phyloP scores from a whole-genome alignment of 1,140 invertebrate genomes.

The Matsumurasca onukii region DNA sequence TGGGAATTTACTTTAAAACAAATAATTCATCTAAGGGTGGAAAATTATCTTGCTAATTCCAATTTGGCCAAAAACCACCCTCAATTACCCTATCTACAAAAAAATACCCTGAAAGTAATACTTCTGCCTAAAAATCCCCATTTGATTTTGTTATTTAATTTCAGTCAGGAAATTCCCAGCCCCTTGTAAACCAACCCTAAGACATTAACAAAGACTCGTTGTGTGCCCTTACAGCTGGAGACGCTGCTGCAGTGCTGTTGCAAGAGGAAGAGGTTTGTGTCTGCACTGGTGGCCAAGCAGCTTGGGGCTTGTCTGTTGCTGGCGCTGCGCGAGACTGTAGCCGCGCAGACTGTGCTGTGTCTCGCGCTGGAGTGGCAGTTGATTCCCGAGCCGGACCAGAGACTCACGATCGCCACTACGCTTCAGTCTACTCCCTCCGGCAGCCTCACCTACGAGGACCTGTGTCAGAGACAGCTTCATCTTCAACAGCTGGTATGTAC shows the following conservation, averaged over 20 bases:
- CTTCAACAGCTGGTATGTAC: conserved; percentile 72
- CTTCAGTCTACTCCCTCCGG: conserved; percentile 74
- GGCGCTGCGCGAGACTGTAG: conserved; percentile 69
- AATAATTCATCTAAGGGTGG: no score
- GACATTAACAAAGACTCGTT: no score
- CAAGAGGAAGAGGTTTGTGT: conserved; percentile 74
- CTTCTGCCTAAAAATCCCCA: no score
- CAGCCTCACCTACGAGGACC: conserved; percentile 65
- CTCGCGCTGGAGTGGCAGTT: conserved; percentile 81
- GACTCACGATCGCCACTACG: conserved; percentile 78
- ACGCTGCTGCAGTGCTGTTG: conserved; percentile 74
- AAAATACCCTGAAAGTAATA: no score
- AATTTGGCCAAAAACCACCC: no score
- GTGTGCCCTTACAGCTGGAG: conserved; percentile 62
- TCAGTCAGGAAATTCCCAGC: no score
- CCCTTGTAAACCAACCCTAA: no score
- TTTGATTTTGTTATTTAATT: no score
- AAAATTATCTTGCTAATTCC: no score
- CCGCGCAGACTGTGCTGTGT: conserved; percentile 70
- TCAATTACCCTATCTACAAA: no score
- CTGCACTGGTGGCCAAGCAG: conserved; percentile 66
- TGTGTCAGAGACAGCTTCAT: conserved; percentile 74
- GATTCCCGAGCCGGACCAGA: conserved; percentile 63
- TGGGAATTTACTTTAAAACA: no score
- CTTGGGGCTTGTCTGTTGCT: conserved; percentile 72